Percentiles rank a stretch among this genome's conserved stretches.
Conservation (phyloP, 2,888 invertebrate genomes). For the Venusia cambrica region DNA sequence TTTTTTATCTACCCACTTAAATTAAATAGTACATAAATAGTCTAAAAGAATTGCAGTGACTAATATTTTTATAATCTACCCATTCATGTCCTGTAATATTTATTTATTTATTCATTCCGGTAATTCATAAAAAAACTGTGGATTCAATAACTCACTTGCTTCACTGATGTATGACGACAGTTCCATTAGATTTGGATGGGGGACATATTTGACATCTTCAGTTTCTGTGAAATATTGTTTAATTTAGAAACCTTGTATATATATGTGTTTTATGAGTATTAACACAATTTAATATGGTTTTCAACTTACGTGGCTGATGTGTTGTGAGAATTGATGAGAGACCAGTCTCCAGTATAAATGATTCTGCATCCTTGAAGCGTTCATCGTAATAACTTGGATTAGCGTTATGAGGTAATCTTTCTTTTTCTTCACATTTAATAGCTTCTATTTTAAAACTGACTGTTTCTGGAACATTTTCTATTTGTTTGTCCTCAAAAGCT, state of each 20-base stretch:
- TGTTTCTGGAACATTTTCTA: slow-evolving; percentile 37
- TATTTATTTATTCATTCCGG: no score
- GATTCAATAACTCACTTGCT: slow-evolving; percentile 64
- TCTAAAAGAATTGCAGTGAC: no score
- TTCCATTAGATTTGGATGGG: slow-evolving; percentile 72
- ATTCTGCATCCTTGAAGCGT: slow-evolving; percentile 89
- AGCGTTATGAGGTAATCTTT: slow-evolving; percentile 47
- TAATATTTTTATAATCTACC: no score
- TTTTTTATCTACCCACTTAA: no score
- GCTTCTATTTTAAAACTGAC: slow-evolving; percentile 36
- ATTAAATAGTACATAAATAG: no score
- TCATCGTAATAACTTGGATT: slow-evolving; percentile 80
- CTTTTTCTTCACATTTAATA: slow-evolving; percentile 50
- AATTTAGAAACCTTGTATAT: no score
- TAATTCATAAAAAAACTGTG: no score
- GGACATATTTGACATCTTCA: slow-evolving; percentile 65
- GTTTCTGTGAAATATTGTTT: slow-evolving; percentile 58
- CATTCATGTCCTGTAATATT: no score
- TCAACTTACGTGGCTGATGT: slow-evolving; percentile 50
- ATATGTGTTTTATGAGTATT: no score
- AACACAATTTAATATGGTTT: not conserved
- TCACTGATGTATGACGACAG: slow-evolving; percentile 74
- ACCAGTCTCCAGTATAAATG: slow-evolving; percentile 86
- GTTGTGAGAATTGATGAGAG: slow-evolving; percentile 64
- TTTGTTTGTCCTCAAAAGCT: slow-evolving; percentile 45